Evolutionary conservation across 2,888 invertebrate species (phyloP).

Genomic region (Brenthis ino): DNA sequence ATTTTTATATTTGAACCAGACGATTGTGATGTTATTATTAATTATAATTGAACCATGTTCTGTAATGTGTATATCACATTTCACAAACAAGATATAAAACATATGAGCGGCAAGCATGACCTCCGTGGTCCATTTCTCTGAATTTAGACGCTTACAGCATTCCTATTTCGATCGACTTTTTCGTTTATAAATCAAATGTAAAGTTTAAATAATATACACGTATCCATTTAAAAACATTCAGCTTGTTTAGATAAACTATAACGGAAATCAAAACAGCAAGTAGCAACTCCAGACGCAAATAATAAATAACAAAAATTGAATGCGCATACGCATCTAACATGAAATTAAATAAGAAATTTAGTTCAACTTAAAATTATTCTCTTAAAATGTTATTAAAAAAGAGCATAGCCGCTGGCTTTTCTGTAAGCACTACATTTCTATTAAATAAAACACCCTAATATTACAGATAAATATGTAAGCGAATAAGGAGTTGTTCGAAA

Average conservation of each 20-base stretch:
- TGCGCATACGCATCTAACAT: too few relatives aligned
- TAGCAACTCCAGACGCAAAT: too few relatives aligned
- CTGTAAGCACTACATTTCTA: conserved; percentile 19
- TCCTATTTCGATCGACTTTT: conserved; percentile 61
- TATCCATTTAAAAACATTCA: conserved; percentile 45
- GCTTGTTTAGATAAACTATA: conserved; percentile 27
- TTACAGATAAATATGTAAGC: conserved; percentile 23
- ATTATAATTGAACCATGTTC: conserved; percentile 12
- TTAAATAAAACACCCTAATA: conserved; percentile 24
- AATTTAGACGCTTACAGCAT: conserved; percentile 74
- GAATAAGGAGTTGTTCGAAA: conserved; percentile 48
- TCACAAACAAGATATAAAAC: conserved; percentile 41
- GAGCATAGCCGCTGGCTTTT: conserved; percentile 6
- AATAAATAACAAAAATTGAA: too few relatives aligned
- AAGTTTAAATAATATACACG: conserved; percentile 47
- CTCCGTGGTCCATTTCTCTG: conserved; percentile 66
- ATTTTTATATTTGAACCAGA: background rate
- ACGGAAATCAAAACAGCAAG: too few relatives aligned
- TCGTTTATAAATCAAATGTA: conserved; percentile 61
- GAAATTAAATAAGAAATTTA: too few relatives aligned
- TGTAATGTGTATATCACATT: conserved; percentile 37
- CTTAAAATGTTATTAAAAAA: conserved; percentile 9
- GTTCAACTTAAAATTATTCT: conserved; percentile 4
- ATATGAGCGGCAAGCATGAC: conserved; percentile 49
- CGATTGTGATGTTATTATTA: background rate